A percentile compares a stretch with the other conserved stretches of the same genome.
Conservation (phyloP, 2,113 vertebrate genomes). For the Trachemys scripta region DNA sequence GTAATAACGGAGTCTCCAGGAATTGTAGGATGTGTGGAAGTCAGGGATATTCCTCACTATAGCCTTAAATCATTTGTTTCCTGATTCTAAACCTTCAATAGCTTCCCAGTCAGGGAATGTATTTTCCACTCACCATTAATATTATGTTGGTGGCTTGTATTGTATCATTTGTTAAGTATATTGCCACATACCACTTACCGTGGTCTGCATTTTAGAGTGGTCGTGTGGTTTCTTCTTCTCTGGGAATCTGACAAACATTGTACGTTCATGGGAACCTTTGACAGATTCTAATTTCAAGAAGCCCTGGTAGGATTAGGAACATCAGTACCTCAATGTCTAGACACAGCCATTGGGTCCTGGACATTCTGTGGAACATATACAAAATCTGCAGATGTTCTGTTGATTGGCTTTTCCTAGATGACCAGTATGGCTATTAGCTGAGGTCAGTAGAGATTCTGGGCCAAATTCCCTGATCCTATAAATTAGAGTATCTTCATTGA, state of each 20-base stretch:
- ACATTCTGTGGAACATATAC: background rate
- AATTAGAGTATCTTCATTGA: background rate
- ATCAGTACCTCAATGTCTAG: background rate
- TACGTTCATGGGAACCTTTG: background rate
- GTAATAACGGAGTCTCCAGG: background rate
- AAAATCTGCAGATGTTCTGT: background rate
- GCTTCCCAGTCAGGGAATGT: background rate
- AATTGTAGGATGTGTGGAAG: background rate
- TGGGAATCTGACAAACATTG: background rate
- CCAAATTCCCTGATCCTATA: background rate
- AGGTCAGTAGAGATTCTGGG: background rate
- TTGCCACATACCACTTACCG: accelerated
- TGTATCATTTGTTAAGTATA: background rate
- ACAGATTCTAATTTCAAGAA: background rate
- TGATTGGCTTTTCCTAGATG: background rate
- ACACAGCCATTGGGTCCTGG: background rate
- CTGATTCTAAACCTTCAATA: background rate
- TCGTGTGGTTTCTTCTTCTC: background rate
- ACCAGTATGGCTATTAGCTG: background rate
- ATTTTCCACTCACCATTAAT: background rate
- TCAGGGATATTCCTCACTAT: background rate
- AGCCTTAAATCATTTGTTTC: background rate
- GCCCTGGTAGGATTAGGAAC: background rate
- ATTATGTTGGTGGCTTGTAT: background rate
- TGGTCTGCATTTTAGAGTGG: background rate